Evolutionary conservation across 1,140 invertebrate species (phyloP), one percentile per base, ranked within the genome.

Genomic region (Rhopalosiphum padi): DNA sequence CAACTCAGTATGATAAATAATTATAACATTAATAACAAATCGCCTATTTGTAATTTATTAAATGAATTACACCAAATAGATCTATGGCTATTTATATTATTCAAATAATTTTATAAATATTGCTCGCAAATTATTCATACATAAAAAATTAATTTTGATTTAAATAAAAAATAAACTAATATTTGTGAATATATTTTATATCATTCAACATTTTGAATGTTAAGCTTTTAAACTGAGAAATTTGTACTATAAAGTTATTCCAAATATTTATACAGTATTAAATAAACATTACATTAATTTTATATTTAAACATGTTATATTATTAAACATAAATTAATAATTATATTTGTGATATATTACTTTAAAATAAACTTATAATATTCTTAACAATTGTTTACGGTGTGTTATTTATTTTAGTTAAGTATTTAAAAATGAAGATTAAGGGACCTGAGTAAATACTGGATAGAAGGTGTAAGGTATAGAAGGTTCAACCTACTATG

Each of bases 281-380:
- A n/a, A 46, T 87, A 48, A 87, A 48, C 30, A 85, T 85, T 43
- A 30, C 37, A 85, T n/a, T 68, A 68, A 87, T 87, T 87, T 46
- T 87, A n/a, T 53, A 53, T 37, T 35, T 53, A 4, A 89, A 89
- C 35, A 89, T 53, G 48, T 89, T 53, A 89, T 89, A 89, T 35
- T 89, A 51, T 89, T 89, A 35, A 89, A 53, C 35, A 53, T 23
- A 53, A 89, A 53, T 53, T 9, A 53, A 53, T 53, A 89, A 35
- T 88, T 88, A 88, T 89, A 89, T 35, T 53, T 89, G 87, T 89
- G 87, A 89, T 89, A 89, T 53, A 51, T 89, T 89, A 35, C 15
- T 53, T 89, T 89, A 89, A 88, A 53, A 89, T 89, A 89, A 53
- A 89, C 87, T 89, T 89, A 89, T 53, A n/a, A 82, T 82, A 68